A percentile compares a stretch with the other conserved stretches of the same genome.
Evolutionary conservation across 2,888 invertebrate species (phyloP).

Genomic region (Nomada goodeniana): DNA sequence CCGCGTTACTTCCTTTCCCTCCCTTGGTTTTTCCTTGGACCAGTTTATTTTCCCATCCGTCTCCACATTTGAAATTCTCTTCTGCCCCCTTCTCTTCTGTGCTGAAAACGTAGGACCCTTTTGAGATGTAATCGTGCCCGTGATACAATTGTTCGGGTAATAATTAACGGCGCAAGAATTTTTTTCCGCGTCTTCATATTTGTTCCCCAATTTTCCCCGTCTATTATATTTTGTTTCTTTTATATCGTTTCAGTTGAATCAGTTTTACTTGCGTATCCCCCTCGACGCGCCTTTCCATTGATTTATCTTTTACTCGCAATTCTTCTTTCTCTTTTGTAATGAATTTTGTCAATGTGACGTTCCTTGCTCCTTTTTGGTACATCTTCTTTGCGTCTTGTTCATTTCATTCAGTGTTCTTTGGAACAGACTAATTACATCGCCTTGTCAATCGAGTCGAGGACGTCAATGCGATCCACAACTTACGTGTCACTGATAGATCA

Average conservation of each 20-base stretch:
- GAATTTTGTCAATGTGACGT: neutral
- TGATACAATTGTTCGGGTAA: too few relatives aligned
- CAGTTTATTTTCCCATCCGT: too few relatives aligned
- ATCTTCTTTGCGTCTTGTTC: neutral
- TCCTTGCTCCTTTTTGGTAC: neutral
- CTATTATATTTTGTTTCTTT: too few relatives aligned
- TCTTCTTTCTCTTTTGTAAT: too few relatives aligned
- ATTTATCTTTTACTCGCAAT: neutral
- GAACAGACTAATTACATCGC: constrained; percentile 20
- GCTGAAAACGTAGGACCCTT: too few relatives aligned
- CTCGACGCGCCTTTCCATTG: neutral
- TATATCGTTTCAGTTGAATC: too few relatives aligned
- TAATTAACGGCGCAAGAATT: too few relatives aligned
- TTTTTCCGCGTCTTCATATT: neutral
- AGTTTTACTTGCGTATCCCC: too few relatives aligned
- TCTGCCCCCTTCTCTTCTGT: too few relatives aligned
- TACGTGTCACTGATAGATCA: constrained; percentile 33
- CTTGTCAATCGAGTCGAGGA: constrained; percentile 42
- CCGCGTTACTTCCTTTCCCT: neutral
- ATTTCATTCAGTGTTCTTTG: constrained; percentile 9
- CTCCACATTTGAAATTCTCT: too few relatives aligned
- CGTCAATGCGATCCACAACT: constrained; percentile 27
- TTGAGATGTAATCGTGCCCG: too few relatives aligned
- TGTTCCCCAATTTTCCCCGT: neutral
- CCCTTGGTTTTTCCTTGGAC: neutral